Evolutionary conservation across 1,140 invertebrate species (phyloP), one percentile per base, ranked within the genome.

Genomic region (Anastrepha ludens): DNA sequence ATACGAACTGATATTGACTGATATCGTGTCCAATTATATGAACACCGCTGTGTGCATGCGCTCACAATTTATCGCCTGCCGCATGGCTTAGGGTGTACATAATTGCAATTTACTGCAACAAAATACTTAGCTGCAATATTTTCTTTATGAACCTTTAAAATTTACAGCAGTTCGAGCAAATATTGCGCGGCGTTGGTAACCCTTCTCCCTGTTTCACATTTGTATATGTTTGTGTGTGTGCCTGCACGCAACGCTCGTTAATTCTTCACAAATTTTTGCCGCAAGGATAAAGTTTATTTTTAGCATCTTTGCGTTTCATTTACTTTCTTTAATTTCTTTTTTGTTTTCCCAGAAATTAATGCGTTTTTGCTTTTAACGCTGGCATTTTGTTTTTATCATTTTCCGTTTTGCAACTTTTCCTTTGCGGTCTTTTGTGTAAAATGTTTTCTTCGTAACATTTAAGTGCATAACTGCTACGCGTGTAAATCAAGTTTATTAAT

Each of bases 281-380:
- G 47, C 74, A 81, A 81, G 74, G 74, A 81, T 55, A 81, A 81
- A 81, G 74, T 81, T 81, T 81, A 81, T 81, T 81, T 55, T 55
- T n/a, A 74, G 67, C 13, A 29, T 29, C 29, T 5, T 41, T 74
- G 41, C 8, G 29, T 29, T 67, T 67, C 1, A 7, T 67, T 29
- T 9, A 47, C 6, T 74, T 74, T 44, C 50, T 2, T 58, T 55
- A 20, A 81, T 29, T 55, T 41, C 20, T 3, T 39, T 20, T 70
- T 6, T n/a, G 17, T 47, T 81, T n/a, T 41, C 29, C 74, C 9
- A 20, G 17, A 81, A 29, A 29, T 50, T 81, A 81, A 81, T 47
- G 44, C 47, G 47, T 78, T 78, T 78, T 78, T 78, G 47, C 44
- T 4, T 55, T 81, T 9, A 81, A 58, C 74, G 74, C 47, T 74